phyloP scores from a whole-genome alignment of 2,797 vertebrate genomes.

The Sebastes itinus region DNA sequence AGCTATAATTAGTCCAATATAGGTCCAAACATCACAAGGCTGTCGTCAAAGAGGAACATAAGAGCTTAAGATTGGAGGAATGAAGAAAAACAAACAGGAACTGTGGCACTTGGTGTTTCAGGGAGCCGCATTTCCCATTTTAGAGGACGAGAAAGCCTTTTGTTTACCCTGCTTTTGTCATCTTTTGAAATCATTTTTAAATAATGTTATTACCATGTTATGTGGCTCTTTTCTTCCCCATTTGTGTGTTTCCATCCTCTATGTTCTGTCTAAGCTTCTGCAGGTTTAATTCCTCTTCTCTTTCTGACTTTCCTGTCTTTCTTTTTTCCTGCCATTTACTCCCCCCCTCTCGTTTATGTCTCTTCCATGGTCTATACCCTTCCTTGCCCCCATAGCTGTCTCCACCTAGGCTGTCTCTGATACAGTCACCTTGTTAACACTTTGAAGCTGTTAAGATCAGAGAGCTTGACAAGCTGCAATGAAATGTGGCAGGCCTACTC shows the following conservation, averaged over 20 bases:
- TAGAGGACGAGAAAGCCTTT: not conserved
- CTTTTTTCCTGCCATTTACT: slow-evolving; percentile 18
- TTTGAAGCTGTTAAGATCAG: slow-evolving; percentile 80
- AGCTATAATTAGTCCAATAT: slow-evolving; percentile 46
- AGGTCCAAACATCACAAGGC: slow-evolving; percentile 30
- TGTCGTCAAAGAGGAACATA: slow-evolving; percentile 41
- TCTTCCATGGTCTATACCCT: slow-evolving; percentile 15
- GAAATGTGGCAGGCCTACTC: slow-evolving; percentile 65
- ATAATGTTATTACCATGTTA: not conserved
- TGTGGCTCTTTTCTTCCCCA: not conserved
- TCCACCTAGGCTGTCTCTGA: slow-evolving; percentile 57
- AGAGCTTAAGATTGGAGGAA: slow-evolving; percentile 5
- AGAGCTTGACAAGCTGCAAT: slow-evolving; percentile 71
- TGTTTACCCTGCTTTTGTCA: not conserved
- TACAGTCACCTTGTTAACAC: slow-evolving; percentile 77
- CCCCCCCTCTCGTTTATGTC: slow-evolving; percentile 10
- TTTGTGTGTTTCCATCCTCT: not conserved
- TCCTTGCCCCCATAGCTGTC: slow-evolving; percentile 42
- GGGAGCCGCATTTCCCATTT: not conserved
- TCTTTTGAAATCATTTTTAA: not conserved
- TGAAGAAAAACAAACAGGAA: not conserved
- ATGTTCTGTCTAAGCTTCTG: not conserved
- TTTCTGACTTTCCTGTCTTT: not conserved
- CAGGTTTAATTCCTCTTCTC: slow-evolving; percentile 7
- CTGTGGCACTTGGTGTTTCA: not conserved